Conservation (phyloP, 2,113 vertebrate species). For the Thalassoma bifasciatum region DNA sequence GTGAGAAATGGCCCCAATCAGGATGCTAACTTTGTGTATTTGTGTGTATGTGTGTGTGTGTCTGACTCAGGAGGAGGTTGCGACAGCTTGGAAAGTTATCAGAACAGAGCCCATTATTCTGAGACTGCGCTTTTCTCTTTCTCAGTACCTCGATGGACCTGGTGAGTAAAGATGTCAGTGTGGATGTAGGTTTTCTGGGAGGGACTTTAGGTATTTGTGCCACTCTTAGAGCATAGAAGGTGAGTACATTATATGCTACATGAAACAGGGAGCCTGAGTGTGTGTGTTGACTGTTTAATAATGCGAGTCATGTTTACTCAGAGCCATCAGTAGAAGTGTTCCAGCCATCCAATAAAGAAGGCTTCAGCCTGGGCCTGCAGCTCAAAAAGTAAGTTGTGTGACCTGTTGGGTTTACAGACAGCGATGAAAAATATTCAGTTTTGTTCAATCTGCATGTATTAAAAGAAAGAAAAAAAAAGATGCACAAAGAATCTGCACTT, state of each 20-base stretch:
- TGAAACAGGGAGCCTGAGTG: conserved; percentile 24
- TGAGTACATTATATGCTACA: conserved; percentile 57
- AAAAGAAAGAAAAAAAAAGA: background rate
- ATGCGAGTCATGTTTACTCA: conserved; percentile 71
- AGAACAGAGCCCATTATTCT: conserved; percentile 96
- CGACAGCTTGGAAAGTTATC: conserved; percentile 98
- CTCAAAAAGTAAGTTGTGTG: conserved; percentile 93
- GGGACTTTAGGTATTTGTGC: conserved; percentile 58
- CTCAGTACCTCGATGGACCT: conserved; percentile 98
- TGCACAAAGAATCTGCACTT: background rate
- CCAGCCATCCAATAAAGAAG: conserved; percentile 98
- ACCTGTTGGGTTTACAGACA: background rate
- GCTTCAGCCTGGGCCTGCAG: conserved; percentile 96
- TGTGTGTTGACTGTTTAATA: conserved; percentile 45
- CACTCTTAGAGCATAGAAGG: conserved; percentile 64
- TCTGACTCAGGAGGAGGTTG: conserved; percentile 93
- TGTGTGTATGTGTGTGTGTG: conserved; percentile 64
- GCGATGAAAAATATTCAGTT: background rate
- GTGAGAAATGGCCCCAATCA: conserved; percentile 68
- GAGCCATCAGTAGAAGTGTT: conserved; percentile 98
- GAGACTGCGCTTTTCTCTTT: conserved; percentile 96
- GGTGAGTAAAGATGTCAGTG: conserved; percentile 85
- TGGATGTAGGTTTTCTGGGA: conserved; percentile 61
- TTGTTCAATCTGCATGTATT: background rate
- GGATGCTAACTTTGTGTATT: conserved; percentile 66